These are phyloP conservation scores for Calephelis perditalis DNA, from an alignment of 2,888 invertebrate species.

Conservation along the genomic window DNA sequence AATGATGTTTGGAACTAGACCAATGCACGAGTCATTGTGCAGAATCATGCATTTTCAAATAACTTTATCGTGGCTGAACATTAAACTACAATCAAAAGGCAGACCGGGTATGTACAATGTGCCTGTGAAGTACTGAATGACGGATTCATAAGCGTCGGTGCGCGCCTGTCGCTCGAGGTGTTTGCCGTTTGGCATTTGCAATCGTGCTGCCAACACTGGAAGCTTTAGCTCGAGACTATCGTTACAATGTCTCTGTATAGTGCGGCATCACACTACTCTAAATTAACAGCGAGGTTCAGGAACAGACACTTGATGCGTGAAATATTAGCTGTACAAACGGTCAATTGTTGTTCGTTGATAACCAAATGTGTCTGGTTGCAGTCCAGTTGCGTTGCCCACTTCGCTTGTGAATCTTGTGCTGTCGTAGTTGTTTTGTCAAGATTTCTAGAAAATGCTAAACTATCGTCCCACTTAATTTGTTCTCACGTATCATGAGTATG, in stretches of 20 bases:
- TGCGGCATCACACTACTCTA: conserved; percentile 75
- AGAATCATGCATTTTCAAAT: conserved; percentile 63
- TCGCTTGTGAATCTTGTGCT: conserved; percentile 24
- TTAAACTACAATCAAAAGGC: conserved; percentile 57
- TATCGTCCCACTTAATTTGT: conserved; percentile 2
- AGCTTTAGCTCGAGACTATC: conserved; percentile 60
- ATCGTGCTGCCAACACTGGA: conserved; percentile 64
- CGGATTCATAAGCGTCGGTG: conserved; percentile 61
- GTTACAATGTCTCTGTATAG: conserved; percentile 58
- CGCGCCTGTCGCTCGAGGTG: conserved; percentile 72
- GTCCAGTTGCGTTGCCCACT: conserved; percentile 8
- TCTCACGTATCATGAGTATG: conserved; percentile 2
- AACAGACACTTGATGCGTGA: conserved; percentile 70
- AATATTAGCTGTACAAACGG: conserved; percentile 68
- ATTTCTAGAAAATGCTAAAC: conserved; percentile 18
- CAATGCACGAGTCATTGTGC: conserved; percentile 64
- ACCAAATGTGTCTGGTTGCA: conserved; percentile 9
- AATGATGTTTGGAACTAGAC: conserved; percentile 55
- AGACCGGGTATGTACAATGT: conserved; percentile 68
- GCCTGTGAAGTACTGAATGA: conserved; percentile 49
- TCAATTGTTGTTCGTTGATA: conserved; percentile 33
- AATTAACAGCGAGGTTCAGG: conserved; percentile 68
- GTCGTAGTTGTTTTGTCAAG: conserved; percentile 22
- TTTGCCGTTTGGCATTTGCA: conserved; percentile 50
- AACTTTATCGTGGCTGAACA: conserved; percentile 49